Evolutionary conservation across 1,140 invertebrate genomes (phyloP).

Genomic region (Psix sp.): DNA sequence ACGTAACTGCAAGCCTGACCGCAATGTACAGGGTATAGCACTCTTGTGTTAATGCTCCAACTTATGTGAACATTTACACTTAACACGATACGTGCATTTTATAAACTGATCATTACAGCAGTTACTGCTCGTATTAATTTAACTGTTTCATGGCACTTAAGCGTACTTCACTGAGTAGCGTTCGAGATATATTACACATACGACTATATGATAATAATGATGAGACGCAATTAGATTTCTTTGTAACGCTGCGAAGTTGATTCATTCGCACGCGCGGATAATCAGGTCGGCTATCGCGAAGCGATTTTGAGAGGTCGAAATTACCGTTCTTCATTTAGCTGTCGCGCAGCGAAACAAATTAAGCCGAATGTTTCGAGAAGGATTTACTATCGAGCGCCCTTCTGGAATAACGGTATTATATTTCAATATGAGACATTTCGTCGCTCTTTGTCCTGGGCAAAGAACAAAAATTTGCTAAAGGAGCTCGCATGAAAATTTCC

Average conservation of each 20-base stretch:
- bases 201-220: slow-evolving; percentile 36
- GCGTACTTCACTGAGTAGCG: slow-evolving; percentile 57
- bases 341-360: too few species aligned
- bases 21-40: slow-evolving; percentile 61
- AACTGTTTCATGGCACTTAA: slow-evolving; percentile 57
- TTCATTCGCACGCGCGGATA: slow-evolving; percentile 18
- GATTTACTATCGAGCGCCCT: too few species aligned
- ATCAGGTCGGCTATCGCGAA: too few species aligned
- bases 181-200: slow-evolving; percentile 51
- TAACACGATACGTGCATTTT: slow-evolving; percentile 55
- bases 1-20: slow-evolving; percentile 52
- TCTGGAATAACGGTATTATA: too few species aligned
- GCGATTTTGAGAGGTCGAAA: too few species aligned
- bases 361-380: too few species aligned
- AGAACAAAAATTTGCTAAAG: slow-evolving; percentile 11
- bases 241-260: slow-evolving; percentile 20
- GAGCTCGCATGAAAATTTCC: slow-evolving; percentile 24
- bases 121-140: slow-evolving; percentile 60
- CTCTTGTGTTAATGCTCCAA: slow-evolving; percentile 57
- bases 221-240: slow-evolving; percentile 41
- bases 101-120: slow-evolving; percentile 59
- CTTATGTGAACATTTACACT: slow-evolving; percentile 61
- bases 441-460: neutral
- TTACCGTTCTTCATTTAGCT: too few species aligned
- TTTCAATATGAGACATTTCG: too few species aligned